These are phyloP conservation scores for Florisuga fusca DNA, from an alignment of 2,797 vertebrate species.

Conservation along the genomic window DNA sequence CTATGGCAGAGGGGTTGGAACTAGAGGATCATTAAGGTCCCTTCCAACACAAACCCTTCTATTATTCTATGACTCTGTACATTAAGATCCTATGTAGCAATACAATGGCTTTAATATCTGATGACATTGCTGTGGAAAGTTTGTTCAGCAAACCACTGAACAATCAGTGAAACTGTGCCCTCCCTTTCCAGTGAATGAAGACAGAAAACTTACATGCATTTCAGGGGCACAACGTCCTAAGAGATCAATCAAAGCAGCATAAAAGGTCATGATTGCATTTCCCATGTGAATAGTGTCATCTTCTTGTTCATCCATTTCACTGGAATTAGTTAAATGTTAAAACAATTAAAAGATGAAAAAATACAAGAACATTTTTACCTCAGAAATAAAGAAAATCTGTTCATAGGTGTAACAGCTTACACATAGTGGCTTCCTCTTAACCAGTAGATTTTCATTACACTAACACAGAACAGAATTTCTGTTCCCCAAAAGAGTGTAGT, in stretches of 20 bases:
- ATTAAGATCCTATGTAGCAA: background rate
- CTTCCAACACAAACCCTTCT: too few relatives aligned
- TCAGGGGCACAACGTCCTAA: slow-evolving; percentile 95
- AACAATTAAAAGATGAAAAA: background rate
- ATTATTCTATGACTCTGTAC: background rate
- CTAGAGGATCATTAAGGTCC: too few relatives aligned
- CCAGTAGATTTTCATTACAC: background rate
- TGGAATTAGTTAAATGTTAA: slow-evolving; percentile 24
- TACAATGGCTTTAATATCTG: background rate
- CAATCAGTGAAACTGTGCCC: background rate
- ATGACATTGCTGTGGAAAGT: background rate
- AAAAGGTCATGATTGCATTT: slow-evolving; percentile 98
- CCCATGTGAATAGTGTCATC: slow-evolving; percentile 97
- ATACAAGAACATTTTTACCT: background rate
- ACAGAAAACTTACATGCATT: slow-evolving; percentile 90
- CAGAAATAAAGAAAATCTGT: background rate
- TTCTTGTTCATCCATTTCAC: slow-evolving; percentile 88
- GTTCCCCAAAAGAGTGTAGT: background rate
- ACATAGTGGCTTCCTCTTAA: background rate
- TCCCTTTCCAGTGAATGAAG: background rate
- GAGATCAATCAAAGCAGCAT: slow-evolving; percentile 94
- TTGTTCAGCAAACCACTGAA: background rate
- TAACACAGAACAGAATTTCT: background rate
- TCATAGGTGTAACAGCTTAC: background rate
- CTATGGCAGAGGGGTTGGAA: too few relatives aligned